Evolutionary conservation across 2,113 vertebrate species (phyloP).

Genomic region (Pseudopodoces humilis): DNA sequence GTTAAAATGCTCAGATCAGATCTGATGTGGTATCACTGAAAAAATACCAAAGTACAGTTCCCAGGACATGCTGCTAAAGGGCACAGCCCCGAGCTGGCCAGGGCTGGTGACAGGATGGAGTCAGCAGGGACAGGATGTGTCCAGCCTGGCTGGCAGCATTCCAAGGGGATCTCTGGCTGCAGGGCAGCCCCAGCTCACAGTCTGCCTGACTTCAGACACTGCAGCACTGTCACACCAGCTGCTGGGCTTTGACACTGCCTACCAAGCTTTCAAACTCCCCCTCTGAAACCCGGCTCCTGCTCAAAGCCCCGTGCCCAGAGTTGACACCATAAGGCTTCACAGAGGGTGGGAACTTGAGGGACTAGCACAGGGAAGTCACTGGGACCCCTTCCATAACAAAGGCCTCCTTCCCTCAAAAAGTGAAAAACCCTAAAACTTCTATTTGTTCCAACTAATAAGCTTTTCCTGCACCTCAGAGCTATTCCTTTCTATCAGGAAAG

Average conservation of each 20-base stretch:
- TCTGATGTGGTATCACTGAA: neutral
- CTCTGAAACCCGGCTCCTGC: neutral
- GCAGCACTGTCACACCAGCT: neutral
- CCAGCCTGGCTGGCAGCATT: neutral
- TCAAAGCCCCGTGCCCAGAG: neutral
- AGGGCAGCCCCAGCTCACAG: neutral
- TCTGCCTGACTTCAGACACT: neutral
- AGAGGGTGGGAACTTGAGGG: neutral
- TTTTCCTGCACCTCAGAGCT: neutral
- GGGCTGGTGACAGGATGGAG: accelerated
- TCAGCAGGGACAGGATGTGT: neutral
- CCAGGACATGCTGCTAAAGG: neutral
- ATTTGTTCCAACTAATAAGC: neutral
- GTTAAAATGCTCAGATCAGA: neutral
- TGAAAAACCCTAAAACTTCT: neutral
- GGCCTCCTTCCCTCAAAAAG: neutral
- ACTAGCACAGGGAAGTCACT: neutral
- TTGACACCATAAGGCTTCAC: accelerated
- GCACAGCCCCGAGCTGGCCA: accelerated
- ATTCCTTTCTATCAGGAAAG: neutral
- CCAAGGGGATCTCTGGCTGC: neutral
- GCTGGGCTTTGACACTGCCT: neutral
- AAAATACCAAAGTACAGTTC: accelerated
- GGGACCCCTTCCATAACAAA: no score
- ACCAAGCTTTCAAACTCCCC: no score